phyloP scores from a whole-genome alignment of 1,140 invertebrate species.

The Orchestia grillus region DNA sequence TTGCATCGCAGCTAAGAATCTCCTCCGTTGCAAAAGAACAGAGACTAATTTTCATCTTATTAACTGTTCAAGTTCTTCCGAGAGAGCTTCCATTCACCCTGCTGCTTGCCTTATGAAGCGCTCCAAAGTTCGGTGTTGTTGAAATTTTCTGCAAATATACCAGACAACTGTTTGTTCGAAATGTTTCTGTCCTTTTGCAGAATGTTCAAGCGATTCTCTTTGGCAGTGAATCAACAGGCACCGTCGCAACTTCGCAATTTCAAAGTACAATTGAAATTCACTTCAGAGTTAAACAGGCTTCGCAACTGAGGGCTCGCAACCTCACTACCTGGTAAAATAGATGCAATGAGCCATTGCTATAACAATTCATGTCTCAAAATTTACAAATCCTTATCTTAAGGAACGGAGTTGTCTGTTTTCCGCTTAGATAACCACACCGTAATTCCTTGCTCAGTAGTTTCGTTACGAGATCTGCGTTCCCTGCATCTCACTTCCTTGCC shows the following conservation, averaged over 20 bases:
- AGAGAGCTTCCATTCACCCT: neutral
- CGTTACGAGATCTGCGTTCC: neutral
- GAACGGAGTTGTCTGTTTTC: neutral
- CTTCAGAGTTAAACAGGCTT: no score
- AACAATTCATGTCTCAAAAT: neutral
- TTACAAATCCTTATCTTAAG: neutral
- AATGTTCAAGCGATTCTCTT: neutral
- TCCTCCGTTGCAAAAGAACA: neutral
- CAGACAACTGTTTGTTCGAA: neutral
- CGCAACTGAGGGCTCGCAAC: neutral
- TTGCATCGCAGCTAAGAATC: neutral
- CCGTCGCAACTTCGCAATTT: neutral
- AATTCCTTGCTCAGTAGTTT: neutral
- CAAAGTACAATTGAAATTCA: neutral
- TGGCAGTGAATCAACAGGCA: neutral
- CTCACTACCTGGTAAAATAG: neutral
- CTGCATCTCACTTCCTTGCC: neutral
- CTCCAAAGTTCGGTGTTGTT: neutral
- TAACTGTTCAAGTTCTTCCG: neutral
- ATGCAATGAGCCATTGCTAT: neutral
- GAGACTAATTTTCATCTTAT: neutral
- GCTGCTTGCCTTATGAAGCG: neutral
- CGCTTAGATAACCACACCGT: neutral
- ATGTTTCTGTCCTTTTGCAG: neutral
- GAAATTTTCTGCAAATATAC: neutral